phyloP scores from a whole-genome alignment of 1,140 invertebrate species.

The Diachasma alloeum region DNA sequence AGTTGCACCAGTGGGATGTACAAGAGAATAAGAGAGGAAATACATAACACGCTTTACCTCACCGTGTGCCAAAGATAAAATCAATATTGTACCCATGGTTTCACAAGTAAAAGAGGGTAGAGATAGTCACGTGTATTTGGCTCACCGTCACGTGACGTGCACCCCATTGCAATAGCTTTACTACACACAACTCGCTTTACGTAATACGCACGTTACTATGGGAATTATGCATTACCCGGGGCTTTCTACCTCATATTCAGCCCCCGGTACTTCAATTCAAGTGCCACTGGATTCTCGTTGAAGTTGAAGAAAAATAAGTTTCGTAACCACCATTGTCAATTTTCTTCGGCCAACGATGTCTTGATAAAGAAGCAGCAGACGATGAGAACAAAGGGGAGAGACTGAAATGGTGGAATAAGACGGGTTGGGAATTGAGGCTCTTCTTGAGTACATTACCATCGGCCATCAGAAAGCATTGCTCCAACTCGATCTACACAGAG shows the following conservation, averaged over 20 bases:
- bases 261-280: not conserved
- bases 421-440: not conserved
- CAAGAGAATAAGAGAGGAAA: not conserved
- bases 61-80: constrained; percentile 7
- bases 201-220: not conserved
- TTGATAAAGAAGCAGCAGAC: not conserved
- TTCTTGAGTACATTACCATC: constrained; percentile 28
- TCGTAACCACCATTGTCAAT: not conserved
- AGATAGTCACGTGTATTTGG: constrained; percentile 7
- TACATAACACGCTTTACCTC: constrained; percentile 5
- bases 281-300: not conserved
- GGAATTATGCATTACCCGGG: not conserved
- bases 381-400: not conserved
- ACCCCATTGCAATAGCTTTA: not conserved
- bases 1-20: not conserved
- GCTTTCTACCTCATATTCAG: not conserved
- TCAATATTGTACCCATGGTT: constrained; percentile 10
- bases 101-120: not conserved
- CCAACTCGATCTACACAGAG: constrained; percentile 8
- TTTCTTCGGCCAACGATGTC: not conserved
- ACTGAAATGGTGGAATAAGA: constrained; percentile 9
- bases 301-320: not conserved
- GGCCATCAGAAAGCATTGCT: constrained; percentile 24
- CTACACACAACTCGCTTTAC: not conserved
- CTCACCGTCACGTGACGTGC: not conserved